Conservation (phyloP, 1,140 invertebrate species). For the Drosophila tani region DNA sequence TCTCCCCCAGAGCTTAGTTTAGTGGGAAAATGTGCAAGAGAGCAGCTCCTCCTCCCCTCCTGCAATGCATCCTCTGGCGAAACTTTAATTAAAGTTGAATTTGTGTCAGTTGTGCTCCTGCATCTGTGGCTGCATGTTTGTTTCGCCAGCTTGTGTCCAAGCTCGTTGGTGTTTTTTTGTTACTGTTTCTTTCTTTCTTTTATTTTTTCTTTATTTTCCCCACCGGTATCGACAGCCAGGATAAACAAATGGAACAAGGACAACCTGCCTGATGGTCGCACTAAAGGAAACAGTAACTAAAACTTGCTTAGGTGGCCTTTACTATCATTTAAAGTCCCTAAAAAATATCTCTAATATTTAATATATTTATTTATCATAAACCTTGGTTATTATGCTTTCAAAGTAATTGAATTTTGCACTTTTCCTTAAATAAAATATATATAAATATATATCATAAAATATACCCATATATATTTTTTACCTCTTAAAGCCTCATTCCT, state of each 20-base stretch:
- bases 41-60: neutral
- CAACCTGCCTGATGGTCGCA: neutral
- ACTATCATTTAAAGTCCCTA: neutral
- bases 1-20: constrained; percentile 16
- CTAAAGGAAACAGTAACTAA: neutral
- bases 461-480: neutral
- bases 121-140: constrained; percentile 40
- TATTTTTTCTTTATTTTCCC: neutral
- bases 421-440: neutral
- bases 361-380: no score
- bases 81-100: constrained; percentile 77
- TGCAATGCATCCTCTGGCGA: constrained; percentile 17
- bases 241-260: neutral
- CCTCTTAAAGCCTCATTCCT: neutral
- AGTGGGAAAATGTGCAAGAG: constrained; percentile 15
- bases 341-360: neutral
- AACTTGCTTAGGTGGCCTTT: neutral
- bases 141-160: neutral
- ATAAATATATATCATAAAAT: neutral
- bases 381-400: no score
- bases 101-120: constrained; percentile 65
- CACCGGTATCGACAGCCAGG: constrained; percentile 4
- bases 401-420: no score
- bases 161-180: neutral
- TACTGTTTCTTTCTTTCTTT: neutral